Evolutionary conservation across 2,888 invertebrate species (phyloP).

Genomic region (Euphydryas editha): DNA sequence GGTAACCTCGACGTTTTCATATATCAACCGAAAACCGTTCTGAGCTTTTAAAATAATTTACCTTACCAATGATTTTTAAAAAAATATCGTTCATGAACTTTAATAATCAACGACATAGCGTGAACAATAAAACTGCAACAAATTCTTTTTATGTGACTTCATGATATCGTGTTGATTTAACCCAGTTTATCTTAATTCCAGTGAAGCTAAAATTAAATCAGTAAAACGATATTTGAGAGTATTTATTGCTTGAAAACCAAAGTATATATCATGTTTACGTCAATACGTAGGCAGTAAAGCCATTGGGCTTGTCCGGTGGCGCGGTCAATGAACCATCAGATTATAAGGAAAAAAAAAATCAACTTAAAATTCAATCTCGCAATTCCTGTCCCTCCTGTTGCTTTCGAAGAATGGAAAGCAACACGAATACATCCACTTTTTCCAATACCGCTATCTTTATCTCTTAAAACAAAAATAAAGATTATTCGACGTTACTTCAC

Average conservation of each 20-base stretch:
- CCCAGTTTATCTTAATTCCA: slow-evolving; percentile 11
- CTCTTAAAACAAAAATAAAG: slow-evolving; percentile 59
- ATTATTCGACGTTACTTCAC: slow-evolving; percentile 53
- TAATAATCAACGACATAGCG: background rate
- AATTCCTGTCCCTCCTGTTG: slow-evolving; percentile 61
- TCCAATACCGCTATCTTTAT: slow-evolving; percentile 68
- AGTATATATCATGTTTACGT: slow-evolving; percentile 34
- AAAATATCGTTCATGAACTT: background rate
- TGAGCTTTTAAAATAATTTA: background rate
- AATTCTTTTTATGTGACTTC: background rate
- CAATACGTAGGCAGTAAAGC: slow-evolving; percentile 35
- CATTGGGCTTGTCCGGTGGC: slow-evolving; percentile 37
- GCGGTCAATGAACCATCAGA: slow-evolving; percentile 58
- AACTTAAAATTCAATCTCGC: slow-evolving; percentile 60
- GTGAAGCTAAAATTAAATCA: slow-evolving; percentile 11
- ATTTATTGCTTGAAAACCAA: slow-evolving; percentile 22
- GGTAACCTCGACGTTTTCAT: too few species aligned
- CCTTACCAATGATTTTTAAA: background rate
- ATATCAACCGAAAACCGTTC: background rate
- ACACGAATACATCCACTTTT: slow-evolving; percentile 53
- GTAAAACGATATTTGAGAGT: slow-evolving; percentile 16
- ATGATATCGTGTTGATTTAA: background rate
- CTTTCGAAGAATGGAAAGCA: slow-evolving; percentile 63
- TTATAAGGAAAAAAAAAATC: slow-evolving; percentile 57
- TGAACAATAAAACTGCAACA: background rate